A percentile compares a stretch with the other conserved stretches of the same genome.
Conservation (phyloP, 2,113 vertebrate genomes). For the Struthio camelus region DNA sequence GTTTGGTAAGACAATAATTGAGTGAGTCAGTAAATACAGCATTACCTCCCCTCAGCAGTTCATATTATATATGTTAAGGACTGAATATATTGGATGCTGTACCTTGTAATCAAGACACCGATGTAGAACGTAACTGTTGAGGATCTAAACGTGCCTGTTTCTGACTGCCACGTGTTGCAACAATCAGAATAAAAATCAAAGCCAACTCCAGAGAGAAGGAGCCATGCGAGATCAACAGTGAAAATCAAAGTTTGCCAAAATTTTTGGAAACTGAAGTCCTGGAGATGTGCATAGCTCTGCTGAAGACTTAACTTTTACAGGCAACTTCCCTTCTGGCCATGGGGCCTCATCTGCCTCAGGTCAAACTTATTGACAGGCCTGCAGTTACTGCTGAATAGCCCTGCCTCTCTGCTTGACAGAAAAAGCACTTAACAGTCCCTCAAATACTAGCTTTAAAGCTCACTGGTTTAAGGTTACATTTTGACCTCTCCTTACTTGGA, state of each 20-base stretch:
- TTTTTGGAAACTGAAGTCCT: not conserved
- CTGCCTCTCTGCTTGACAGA: not conserved
- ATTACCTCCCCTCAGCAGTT: not conserved
- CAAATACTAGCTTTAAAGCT: not conserved
- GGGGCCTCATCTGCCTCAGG: not conserved
- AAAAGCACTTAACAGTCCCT: not conserved
- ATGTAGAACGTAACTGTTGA: not conserved
- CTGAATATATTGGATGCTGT: not conserved
- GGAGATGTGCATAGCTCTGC: not conserved
- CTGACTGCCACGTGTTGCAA: not conserved
- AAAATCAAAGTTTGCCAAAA: not conserved
- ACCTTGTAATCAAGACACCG: not conserved
- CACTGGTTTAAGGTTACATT: slow-evolving; percentile 34
- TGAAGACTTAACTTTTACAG: not conserved
- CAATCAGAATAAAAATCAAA: not conserved
- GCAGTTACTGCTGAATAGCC: not conserved
- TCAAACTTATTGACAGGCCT: not conserved
- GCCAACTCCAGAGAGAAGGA: not conserved
- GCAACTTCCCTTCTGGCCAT: not conserved
- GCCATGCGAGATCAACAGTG: not conserved
- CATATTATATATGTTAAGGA: not conserved
- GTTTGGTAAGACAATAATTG: accelerated
- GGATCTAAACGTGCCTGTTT: not conserved
- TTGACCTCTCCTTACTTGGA: not conserved
- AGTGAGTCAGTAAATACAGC: not conserved